Percentiles rank a stretch among this genome's conserved stretches.
Conservation (phyloP, 2,888 invertebrate species). For the Carterocephalus palaemon region DNA sequence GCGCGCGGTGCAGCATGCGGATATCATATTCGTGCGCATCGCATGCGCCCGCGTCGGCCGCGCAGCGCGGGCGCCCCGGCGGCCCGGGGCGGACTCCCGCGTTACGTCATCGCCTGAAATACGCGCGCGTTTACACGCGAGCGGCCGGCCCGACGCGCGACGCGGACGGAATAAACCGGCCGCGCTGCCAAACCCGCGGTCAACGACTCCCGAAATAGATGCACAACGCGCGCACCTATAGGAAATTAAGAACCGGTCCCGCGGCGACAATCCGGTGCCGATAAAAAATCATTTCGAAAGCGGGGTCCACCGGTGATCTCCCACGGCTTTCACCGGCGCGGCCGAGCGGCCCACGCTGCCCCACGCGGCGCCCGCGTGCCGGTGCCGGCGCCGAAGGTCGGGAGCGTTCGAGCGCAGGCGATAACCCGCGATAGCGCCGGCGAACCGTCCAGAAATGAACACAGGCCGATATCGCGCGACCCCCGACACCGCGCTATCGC, state of each 20-base stretch:
- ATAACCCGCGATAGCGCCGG: constrained; percentile 35
- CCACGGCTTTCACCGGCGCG: constrained; percentile 68
- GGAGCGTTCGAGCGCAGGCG: constrained; percentile 26
- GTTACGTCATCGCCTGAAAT: constrained; percentile 61
- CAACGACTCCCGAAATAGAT: constrained; percentile 78
- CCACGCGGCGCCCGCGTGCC: constrained; percentile 28
- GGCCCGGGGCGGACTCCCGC: constrained; percentile 46
- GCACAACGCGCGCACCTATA: constrained; percentile 66
- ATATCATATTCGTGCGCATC: constrained; percentile 33
- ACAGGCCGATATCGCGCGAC: constrained; percentile 36
- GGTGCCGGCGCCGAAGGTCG: constrained; percentile 22
- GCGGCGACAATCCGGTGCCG: constrained; percentile 49
- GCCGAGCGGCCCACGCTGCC: too few species aligned
- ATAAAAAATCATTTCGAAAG: constrained; percentile 74
- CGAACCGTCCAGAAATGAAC: constrained; percentile 34
- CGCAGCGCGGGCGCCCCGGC: constrained; percentile 49
- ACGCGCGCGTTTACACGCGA: constrained; percentile 45
- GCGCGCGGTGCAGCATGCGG: constrained; percentile 29
- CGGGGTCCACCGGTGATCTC: constrained; percentile 67
- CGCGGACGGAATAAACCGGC: constrained; percentile 54
- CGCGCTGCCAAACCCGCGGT: constrained; percentile 67
- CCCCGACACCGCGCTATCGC: constrained; percentile 35
- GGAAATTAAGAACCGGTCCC: constrained; percentile 70
- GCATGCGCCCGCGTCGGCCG: constrained; percentile 49
- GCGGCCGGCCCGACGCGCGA: constrained; percentile 34